Conservation (phyloP, 53 echinoderm and acorn worm genomes). For the Astropecten irregularis region DNA sequence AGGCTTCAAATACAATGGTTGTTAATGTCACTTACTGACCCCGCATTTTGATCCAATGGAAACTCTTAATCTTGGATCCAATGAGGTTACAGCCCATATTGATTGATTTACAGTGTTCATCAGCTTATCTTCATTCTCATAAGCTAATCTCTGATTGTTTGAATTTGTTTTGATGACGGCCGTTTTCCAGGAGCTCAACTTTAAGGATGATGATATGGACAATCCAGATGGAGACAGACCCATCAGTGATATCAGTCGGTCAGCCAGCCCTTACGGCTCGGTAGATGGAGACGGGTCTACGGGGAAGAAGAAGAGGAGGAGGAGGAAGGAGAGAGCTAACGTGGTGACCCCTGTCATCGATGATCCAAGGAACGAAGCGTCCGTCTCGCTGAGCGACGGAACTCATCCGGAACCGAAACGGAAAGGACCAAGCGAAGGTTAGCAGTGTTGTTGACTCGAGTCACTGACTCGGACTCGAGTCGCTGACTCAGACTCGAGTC, state of each 20-base stretch:
- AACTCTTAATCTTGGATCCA: too few species aligned
- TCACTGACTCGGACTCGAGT: too few species aligned
- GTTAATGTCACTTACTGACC: too few species aligned
- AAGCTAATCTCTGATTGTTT: not conserved
- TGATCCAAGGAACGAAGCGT: not conserved
- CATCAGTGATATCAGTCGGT: slow-evolving; percentile 2
- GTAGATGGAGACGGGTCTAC: not conserved
- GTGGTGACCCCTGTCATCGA: slow-evolving; percentile 34
- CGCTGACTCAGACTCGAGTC: too few species aligned
- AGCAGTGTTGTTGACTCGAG: too few species aligned
- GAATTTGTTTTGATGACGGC: not conserved
- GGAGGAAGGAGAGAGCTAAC: slow-evolving; percentile 29
- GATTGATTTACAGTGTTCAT: too few species aligned
- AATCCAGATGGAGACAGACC: not conserved
- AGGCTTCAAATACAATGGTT: too few species aligned
- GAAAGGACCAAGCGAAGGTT: slow-evolving; percentile 27
- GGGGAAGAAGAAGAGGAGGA: not conserved
- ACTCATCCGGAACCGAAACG: slow-evolving; percentile 3
- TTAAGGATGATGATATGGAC: slow-evolving; percentile 1
- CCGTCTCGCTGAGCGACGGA: slow-evolving; percentile 6
- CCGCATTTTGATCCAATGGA: too few species aligned
- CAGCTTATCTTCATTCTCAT: not conserved
- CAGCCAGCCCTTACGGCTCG: slow-evolving; percentile 21
- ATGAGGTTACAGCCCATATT: too few species aligned
- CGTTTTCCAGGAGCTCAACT: slow-evolving; percentile 35